Conservation (phyloP, 2,888 invertebrate species). For the Lasioglossum malachurum region DNA sequence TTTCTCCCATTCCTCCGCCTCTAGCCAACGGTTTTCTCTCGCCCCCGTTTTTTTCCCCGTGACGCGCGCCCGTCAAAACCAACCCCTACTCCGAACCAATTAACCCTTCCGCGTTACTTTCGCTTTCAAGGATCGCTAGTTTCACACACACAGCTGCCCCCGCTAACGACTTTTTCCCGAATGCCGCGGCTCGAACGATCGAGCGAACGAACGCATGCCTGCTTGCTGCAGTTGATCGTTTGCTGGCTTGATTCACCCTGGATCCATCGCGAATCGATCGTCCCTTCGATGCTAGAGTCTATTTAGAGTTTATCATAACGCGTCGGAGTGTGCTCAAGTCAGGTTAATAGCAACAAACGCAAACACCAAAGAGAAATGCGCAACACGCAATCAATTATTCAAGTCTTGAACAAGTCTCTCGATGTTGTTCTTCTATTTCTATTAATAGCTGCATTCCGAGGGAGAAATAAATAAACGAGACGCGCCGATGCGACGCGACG, state of each 20-base stretch:
- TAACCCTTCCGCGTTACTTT: slow-evolving; percentile 42
- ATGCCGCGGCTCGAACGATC: slow-evolving; percentile 26
- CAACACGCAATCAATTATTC: no score
- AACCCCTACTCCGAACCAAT: slow-evolving; percentile 21
- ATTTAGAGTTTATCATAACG: no score
- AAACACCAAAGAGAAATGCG: no score
- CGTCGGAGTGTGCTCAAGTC: no score
- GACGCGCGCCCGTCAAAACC: neutral
- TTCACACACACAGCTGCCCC: neutral
- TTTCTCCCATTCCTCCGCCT: neutral
- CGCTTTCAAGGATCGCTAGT: slow-evolving; percentile 33
- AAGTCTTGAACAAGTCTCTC: neutral
- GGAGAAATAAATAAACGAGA: neutral
- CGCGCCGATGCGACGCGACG: neutral
- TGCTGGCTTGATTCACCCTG: neutral
- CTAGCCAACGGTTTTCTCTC: slow-evolving; percentile 10
- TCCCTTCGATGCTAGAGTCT: neutral
- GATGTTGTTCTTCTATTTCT: neutral
- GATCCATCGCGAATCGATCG: neutral
- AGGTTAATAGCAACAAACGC: no score
- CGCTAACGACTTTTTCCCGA: neutral
- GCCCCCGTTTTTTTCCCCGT: neutral
- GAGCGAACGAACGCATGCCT: slow-evolving; percentile 37
- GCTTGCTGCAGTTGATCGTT: slow-evolving; percentile 20
- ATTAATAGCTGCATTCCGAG: neutral